A percentile compares a stretch with the other conserved stretches of the same genome.
These are phyloP conservation scores for Hippocampus guttulatus DNA, from an alignment of 2,113 vertebrate genomes.

Conservation along the genomic window DNA sequence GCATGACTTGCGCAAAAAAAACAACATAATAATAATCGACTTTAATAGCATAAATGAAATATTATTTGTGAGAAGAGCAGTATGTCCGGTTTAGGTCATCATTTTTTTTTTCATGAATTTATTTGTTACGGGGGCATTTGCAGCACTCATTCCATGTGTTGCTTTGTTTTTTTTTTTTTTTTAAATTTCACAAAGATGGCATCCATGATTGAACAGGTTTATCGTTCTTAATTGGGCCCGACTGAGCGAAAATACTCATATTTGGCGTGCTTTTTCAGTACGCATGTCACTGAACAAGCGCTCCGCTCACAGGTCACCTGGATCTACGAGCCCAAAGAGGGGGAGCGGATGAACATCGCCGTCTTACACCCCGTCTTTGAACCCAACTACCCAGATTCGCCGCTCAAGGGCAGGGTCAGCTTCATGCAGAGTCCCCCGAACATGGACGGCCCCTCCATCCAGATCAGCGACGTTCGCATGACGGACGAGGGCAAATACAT, in stretches of 20 bases:
- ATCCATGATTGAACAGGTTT: no score
- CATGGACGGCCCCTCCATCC: conserved; percentile 73
- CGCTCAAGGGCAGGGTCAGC: conserved; percentile 56
- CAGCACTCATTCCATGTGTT: no score
- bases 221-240: no score
- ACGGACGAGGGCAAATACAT: conserved; percentile 79
- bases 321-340: conserved; percentile 63
- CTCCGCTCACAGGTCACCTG: conserved; percentile 74
- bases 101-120: no score
- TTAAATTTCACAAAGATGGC: no score
- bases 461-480: conserved; percentile 67
- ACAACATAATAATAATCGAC: no score
- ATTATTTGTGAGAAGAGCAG: no score
- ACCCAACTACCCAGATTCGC: conserved; percentile 68
- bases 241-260: neutral
- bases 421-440: conserved; percentile 44
- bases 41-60: no score
- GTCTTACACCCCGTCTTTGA: conserved; percentile 73
- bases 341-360: conserved; percentile 69
- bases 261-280: neutral
- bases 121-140: no score
- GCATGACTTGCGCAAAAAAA: no score
- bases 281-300: neutral
- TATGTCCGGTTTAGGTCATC: no score
- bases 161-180: no score